phyloP scores from a whole-genome alignment of 2,797 vertebrate species.

The Onychomys torridus region DNA sequence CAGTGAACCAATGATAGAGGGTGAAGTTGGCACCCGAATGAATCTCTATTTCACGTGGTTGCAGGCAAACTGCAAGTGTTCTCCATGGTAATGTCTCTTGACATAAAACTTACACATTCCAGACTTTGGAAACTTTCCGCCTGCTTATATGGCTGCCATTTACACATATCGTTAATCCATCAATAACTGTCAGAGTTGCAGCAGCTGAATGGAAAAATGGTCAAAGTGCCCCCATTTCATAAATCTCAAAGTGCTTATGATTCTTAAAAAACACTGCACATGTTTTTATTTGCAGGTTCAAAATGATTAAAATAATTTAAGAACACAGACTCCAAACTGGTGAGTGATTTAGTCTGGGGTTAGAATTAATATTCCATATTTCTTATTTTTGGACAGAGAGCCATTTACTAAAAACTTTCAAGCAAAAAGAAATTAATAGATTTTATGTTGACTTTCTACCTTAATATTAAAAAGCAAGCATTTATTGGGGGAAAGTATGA shows the following conservation, averaged over 20 bases:
- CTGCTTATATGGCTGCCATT: constrained; percentile 78
- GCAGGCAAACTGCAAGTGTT: constrained; percentile 62
- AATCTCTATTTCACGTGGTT: constrained; percentile 77
- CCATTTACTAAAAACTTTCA: constrained; percentile 80
- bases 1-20: constrained; percentile 69
- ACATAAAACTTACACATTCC: constrained; percentile 78
- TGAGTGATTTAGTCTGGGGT: constrained; percentile 80
- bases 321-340: constrained; percentile 78
- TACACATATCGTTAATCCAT: constrained; percentile 83
- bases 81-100: constrained; percentile 77
- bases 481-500: constrained; percentile 77
- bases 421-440: constrained; percentile 75
- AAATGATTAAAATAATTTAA: constrained; percentile 82
- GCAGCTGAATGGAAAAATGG: constrained; percentile 82
- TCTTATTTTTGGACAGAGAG: constrained; percentile 74
- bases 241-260: constrained; percentile 82
- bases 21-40: constrained; percentile 70
- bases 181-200: constrained; percentile 80
- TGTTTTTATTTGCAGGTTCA: constrained; percentile 82
- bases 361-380: constrained; percentile 80
- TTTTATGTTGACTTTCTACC: constrained; percentile 77
- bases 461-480: constrained; percentile 75
- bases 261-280: constrained; percentile 75
- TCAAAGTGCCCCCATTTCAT: constrained; percentile 75
- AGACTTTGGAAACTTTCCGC: constrained; percentile 82